Evolutionary conservation across 53 echinoderm and acorn worm genomes (phyloP), one percentile per base, ranked within the genome.

Genomic region (Luidia sarsii): DNA sequence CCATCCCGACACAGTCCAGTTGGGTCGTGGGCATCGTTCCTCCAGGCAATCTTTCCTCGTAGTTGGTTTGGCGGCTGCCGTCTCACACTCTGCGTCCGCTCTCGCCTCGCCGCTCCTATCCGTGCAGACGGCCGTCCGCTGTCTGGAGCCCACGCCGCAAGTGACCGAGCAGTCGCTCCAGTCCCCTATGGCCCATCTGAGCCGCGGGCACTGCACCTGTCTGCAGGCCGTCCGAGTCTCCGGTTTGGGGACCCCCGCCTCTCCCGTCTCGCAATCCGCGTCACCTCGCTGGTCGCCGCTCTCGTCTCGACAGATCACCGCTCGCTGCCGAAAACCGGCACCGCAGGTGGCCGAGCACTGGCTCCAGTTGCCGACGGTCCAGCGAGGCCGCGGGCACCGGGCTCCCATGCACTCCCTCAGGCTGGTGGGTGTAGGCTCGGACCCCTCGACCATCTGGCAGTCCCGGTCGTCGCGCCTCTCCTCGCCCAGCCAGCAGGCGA

Each of bases 341-440:
- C 94, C 94, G 86, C 94, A 94, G 7, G 80, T 85, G 33, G 49
- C 84, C 9, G 95, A 95, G 57, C 95, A 95, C 61, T 77, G 38
- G 10, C 20, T 77, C 77, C 77, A 77, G 1, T 46, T 39, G 13
- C 48, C 31, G 11, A 61, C 33, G 20, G 9, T 46, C 77, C 77
- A 77, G 3, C 4, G n/a, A 15, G 61, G 48, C 43, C 9, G 1
- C 10, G 33, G 8, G 33, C 77, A 77, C 3, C 23, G 45, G 27
- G 1, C 16, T 13, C 46, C 19, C 33, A 16, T n/a, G 19, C 77
- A 77, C 14, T 41, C 61, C 43, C 48, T 77, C 33, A 1, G 43
- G 7, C 14, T 60, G 5, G 18, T 45, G 31, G 62, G 77, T 57
- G 56, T 74, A 23, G 0, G 22, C 1, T 14, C 74, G 18, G 6